phyloP scores from a whole-genome alignment of 2,113 vertebrate genomes.

The Astur gentilis region DNA sequence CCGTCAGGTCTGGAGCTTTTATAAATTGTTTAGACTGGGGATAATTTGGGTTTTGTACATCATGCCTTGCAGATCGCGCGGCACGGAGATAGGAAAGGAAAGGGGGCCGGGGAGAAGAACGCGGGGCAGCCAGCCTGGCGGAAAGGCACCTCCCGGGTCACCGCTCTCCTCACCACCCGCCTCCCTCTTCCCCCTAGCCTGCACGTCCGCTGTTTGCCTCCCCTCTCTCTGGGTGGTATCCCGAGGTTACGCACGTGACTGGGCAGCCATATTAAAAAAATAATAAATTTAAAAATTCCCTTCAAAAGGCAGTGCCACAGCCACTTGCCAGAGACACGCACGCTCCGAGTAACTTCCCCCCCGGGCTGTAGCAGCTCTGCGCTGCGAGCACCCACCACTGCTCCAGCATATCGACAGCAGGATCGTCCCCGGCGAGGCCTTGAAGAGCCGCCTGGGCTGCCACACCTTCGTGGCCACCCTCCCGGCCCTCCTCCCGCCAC shows the following conservation, averaged over 20 bases:
- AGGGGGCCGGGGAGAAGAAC: conserved; percentile 61
- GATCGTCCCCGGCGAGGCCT: not conserved
- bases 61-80: conserved; percentile 52
- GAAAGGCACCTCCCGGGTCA: conserved; percentile 75
- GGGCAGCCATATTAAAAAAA: not conserved
- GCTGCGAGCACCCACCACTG: not conserved
- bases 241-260: not conserved
- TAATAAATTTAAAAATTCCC: not conserved
- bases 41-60: conserved; percentile 62
- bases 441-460: not conserved
- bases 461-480: conserved; percentile 43
- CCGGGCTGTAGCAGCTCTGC: not conserved
- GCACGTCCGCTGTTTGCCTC: conserved; percentile 61
- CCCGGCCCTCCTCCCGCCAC: not conserved
- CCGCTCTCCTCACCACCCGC: conserved; percentile 74
- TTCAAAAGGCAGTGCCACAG: conserved; percentile 45
- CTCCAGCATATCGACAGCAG: not conserved
- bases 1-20: conserved; percentile 76
- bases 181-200: conserved; percentile 45
- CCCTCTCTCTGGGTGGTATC: conserved; percentile 69
- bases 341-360: not conserved
- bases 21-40: conserved; percentile 92
- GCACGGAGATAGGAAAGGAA: conserved; percentile 55
- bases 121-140: conserved; percentile 67
- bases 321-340: not conserved